These are phyloP conservation scores for Haplochromis vanheusdeni DNA, from an alignment of 2,113 vertebrate genomes.

Conservation along the genomic window DNA sequence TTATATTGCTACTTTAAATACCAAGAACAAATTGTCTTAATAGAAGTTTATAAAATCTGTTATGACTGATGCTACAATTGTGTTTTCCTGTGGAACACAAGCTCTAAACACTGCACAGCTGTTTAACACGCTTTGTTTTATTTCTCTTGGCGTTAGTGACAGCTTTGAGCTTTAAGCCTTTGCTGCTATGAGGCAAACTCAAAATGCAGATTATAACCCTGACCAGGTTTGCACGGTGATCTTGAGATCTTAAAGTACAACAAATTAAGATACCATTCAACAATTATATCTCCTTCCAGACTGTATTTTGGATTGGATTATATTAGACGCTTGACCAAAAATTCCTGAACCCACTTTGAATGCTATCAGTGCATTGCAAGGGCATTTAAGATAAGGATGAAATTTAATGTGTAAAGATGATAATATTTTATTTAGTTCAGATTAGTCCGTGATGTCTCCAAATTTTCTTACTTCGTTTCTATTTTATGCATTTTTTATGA, in stretches of 20 bases:
- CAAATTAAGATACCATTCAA: not conserved
- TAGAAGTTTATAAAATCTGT: not conserved
- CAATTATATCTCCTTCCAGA: not conserved
- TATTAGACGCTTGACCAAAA: not conserved
- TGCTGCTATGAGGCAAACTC: not conserved
- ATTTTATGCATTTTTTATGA: not conserved
- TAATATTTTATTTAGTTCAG: not conserved
- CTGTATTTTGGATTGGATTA: not conserved
- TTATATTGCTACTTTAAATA: not conserved
- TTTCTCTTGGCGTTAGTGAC: not conserved
- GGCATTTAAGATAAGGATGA: not conserved
- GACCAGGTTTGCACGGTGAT: not conserved
- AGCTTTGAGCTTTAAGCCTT: not conserved
- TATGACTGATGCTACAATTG: not conserved
- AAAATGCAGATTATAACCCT: not conserved
- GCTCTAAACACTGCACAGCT: not conserved
- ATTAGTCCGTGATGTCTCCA: not conserved
- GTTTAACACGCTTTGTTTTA: not conserved
- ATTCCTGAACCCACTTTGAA: not conserved
- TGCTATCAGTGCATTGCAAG: fast-evolving
- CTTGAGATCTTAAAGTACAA: not conserved
- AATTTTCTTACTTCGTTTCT: not conserved
- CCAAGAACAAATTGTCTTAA: not conserved
- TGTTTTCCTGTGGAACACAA: not conserved
- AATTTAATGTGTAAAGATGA: not conserved